Evolutionary conservation across 2,797 vertebrate genomes (phyloP), one percentile per base, ranked within the genome.

Genomic region (Phalloptychus januarius): DNA sequence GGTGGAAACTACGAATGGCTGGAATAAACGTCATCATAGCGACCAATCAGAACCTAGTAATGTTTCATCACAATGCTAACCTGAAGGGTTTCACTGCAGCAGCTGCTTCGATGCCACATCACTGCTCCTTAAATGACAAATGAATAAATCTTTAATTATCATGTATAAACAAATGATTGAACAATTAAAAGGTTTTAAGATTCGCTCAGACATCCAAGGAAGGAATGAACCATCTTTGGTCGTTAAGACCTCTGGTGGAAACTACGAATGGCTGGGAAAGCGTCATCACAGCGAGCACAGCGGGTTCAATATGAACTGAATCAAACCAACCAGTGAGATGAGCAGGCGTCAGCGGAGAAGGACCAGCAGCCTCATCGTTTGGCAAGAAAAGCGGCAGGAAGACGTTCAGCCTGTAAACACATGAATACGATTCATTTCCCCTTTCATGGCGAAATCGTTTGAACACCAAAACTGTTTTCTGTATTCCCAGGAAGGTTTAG

Each of bases 1-100:
- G 96, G 97, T 96, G 96, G 96, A 97, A 97, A 98, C 97, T 97
- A 96, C 97, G 96, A 97, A 97, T 97, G 97, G 95, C 92, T 94
- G 95, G 96, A 95, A 96, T n/a, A 85, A 74, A n/a, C 61, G 1
- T 94, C 94, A 95, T 95, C 94, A 95, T 76, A 86, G 94, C 87
- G 76, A 75, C 15, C 58, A 33, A 61, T 7, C 28, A 16, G 58
- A 13, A 2, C 13, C 2, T 61, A 3, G 15, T 11, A 25, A 3
- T 2, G 48, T 50, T 20, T 20, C 2, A 52, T 11, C 50, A 25
- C 2, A 61, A 58, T 0, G 31, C 31, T 16, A 18, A 61, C 58
- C 58, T 61, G 58, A 16, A 61, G 58, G 58, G 2, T 18, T 33
- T 5, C 58, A 61, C 28, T 7, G 13, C 31, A 33, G 58, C 58